Percentiles rank a stretch among this genome's conserved stretches.
phyloP scores from a whole-genome alignment of 2,888 invertebrate species.

The Drosophila anomelani region DNA sequence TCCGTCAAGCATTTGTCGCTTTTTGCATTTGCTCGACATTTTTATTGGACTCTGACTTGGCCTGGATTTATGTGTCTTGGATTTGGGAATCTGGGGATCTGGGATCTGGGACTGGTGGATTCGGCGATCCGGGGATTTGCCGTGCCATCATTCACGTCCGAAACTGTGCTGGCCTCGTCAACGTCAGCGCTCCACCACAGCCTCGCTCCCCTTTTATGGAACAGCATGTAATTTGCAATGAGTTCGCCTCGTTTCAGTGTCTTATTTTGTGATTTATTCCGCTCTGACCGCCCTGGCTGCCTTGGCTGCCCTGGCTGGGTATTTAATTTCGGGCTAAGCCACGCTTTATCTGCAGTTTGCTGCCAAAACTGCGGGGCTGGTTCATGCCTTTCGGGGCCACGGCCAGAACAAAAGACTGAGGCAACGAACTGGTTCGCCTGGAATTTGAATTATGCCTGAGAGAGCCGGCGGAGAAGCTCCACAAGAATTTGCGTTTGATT shows the following conservation, averaged over 20 bases:
- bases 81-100: conserved; percentile 23
- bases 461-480: conserved; percentile 15
- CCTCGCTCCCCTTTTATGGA: conserved; percentile 16
- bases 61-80: conserved; percentile 64
- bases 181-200: conserved; percentile 19
- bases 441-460: conserved; percentile 65
- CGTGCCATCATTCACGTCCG: conserved; percentile 64
- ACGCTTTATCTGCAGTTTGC: conserved; percentile 63
- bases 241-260: conserved; percentile 48
- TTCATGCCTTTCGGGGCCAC: conserved; percentile 18
- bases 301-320: conserved; percentile 28
- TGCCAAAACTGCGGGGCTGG: conserved; percentile 36
- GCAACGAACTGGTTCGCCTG: conserved; percentile 59
- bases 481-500: conserved; percentile 71
- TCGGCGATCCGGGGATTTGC: conserved; percentile 54
- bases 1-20: conserved; percentile 75
- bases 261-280: conserved; percentile 66
- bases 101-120: conserved; percentile 13
- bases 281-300: conserved; percentile 29
- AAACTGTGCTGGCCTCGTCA: conserved; percentile 38
- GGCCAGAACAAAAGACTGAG: conserved; percentile 71
- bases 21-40: conserved; percentile 76
- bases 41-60: conserved; percentile 76
- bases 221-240: conserved; percentile 72
- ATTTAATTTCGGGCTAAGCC: conserved; percentile 71